These are phyloP conservation scores for Onchidella celtica DNA, from an alignment of 2,888 invertebrate genomes.

Conservation along the genomic window DNA sequence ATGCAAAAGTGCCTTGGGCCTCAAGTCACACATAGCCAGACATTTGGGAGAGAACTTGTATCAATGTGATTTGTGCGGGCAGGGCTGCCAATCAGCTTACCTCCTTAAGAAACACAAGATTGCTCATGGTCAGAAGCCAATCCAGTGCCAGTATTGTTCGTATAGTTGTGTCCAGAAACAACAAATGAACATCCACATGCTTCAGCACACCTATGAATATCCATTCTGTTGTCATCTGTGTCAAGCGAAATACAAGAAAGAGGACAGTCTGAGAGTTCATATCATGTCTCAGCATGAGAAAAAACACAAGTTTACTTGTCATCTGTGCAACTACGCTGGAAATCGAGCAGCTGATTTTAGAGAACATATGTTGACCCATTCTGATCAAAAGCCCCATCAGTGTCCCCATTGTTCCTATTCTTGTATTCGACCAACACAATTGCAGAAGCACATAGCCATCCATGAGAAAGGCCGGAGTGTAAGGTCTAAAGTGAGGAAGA, in stretches of 20 bases:
- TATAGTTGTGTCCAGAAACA: slow-evolving; percentile 46
- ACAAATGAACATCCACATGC: slow-evolving; percentile 44
- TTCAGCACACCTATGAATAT: slow-evolving; percentile 42
- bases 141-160: slow-evolving; percentile 43
- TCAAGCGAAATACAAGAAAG: slow-evolving; percentile 47
- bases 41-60: slow-evolving; percentile 29
- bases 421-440: slow-evolving; percentile 32
- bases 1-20: slow-evolving; percentile 37
- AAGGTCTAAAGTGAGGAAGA: slow-evolving; percentile 8
- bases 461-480: slow-evolving; percentile 27
- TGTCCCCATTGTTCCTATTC: slow-evolving; percentile 43
- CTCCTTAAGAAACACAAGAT: slow-evolving; percentile 46
- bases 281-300: slow-evolving; percentile 36
- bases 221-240: slow-evolving; percentile 45
- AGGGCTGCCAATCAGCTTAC: slow-evolving; percentile 13
- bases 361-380: slow-evolving; percentile 48
- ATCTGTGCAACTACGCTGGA: slow-evolving; percentile 45
- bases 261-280: slow-evolving; percentile 44
- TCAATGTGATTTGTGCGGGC: slow-evolving; percentile 35
- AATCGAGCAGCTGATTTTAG: slow-evolving; percentile 48
- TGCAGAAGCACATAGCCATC: slow-evolving; percentile 34
- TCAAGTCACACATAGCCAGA: slow-evolving; percentile 46
- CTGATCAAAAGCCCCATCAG: slow-evolving; percentile 41
- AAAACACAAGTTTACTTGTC: slow-evolving; percentile 20
- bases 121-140: slow-evolving; percentile 26